These are phyloP conservation scores for Poeciliopsis turneri DNA, from an alignment of 2,797 vertebrate species.

Conservation along the genomic window DNA sequence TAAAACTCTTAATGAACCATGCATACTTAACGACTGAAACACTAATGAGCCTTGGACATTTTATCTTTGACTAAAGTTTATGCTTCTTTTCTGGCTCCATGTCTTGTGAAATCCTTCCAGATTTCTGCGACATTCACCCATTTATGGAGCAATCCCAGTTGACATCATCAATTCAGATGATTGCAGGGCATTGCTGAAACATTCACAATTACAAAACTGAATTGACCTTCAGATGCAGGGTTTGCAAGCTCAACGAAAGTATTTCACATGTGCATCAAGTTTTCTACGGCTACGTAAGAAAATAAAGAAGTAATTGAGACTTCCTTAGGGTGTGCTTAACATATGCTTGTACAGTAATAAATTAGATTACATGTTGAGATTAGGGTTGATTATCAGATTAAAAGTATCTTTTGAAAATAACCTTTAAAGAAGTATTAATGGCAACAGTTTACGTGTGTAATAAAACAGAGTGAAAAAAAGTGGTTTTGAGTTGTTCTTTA, in stretches of 20 bases:
- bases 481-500: too few relatives aligned
- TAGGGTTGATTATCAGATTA: not conserved
- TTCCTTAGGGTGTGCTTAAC: not conserved
- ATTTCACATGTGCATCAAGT: not conserved
- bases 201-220: slow-evolving; percentile 14
- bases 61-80: not conserved
- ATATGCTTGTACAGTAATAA: not conserved
- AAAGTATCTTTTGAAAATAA: not conserved
- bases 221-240: not conserved
- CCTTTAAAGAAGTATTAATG: not conserved
- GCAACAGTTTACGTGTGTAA: too few relatives aligned
- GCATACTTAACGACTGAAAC: not conserved
- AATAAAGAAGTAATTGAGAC: not conserved
- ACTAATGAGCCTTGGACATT: slow-evolving; percentile 5
- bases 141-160: slow-evolving; percentile 9
- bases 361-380: not conserved
- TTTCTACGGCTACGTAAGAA: too few relatives aligned
- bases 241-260: not conserved
- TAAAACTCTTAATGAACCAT: slow-evolving; percentile 2
- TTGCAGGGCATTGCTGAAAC: slow-evolving; percentile 1
- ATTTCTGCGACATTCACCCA: slow-evolving; percentile 6
- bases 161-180: slow-evolving; percentile 9
- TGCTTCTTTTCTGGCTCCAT: slow-evolving; percentile 5
- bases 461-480: too few relatives aligned
- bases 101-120: not conserved